Base-by-base conservation (phyloP, 2,113 vertebrate genomes). In the Riparia riparia region DNA sequence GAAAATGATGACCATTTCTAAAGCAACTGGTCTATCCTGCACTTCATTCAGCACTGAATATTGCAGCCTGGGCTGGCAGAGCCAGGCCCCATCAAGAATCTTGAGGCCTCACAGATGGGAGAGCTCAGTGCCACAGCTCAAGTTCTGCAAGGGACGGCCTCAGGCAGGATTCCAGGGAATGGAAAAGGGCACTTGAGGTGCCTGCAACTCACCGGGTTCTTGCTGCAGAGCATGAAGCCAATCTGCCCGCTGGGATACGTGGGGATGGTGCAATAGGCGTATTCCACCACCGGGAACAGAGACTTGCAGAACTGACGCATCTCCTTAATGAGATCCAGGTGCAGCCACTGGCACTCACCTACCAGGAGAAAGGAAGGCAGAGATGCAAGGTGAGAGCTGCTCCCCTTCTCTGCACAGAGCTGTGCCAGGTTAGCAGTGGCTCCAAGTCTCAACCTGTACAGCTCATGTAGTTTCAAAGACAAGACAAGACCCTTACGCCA, bases 341-440 rank as follows among this genome's bases (percentile, higher is more conserved):
- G 99, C 95, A 99, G 98, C 99, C 99, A 99, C 91, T 99, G 99
- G 97, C 99, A 99, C 97, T 99, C 99, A 9, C 99, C 99, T 99
- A 49, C 24, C 37, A 51, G 91, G 18, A 90, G 69, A 94, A 28
- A 41, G 69, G 34, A 54, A 64, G 53, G 11, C 10, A 10, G 9
- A 32, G 41, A 25, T 15, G 32, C 34, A 22, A 50, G 74, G 65
- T 80, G 73, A 94, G 89, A 91, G 81, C 89, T 96, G 93, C 81
- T 89, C 82, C 81, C 92, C 69, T 86, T 18, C 77, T 29, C 76
- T 83, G 73, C 73, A 72, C 74, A 72, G 29, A 80, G 5, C 58
- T 53, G 63, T 65, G 58, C 95, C 63, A 72, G 82, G 14, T 42
- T 47, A 66, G 6, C 68, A 44, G 83, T 1, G 16, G 7, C 5